These are phyloP conservation scores for Ectemnius continuus DNA, from an alignment of 2,888 invertebrate species.

Conservation along the genomic window DNA sequence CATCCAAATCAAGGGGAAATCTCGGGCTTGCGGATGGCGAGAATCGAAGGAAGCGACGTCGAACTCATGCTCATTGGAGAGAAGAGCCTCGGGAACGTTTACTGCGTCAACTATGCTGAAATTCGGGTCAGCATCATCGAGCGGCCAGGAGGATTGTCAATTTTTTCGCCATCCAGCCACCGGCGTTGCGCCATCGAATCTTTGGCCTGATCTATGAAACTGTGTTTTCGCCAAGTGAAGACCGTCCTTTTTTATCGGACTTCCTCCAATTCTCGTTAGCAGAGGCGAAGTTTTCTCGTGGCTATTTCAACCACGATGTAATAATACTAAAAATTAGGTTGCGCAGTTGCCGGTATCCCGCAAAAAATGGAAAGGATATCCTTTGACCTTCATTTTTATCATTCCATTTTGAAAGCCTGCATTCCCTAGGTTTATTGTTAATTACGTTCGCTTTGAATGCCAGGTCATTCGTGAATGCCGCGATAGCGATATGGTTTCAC, in stretches of 20 bases:
- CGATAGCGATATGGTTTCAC: neutral
- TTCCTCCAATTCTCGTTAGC: constrained; percentile 47
- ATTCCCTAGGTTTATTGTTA: too few relatives aligned
- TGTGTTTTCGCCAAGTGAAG: constrained; percentile 56
- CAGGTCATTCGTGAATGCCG: neutral
- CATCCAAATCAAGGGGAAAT: constrained; percentile 44
- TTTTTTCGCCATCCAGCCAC: constrained; percentile 48
- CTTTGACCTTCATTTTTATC: too few relatives aligned
- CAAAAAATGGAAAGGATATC: too few relatives aligned
- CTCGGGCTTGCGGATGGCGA: constrained; percentile 22
- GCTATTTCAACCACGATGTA: constrained; percentile 26
- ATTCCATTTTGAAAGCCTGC: too few relatives aligned
- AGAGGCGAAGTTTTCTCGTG: constrained; percentile 35
- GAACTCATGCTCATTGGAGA: neutral
- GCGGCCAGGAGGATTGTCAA: constrained; percentile 56
- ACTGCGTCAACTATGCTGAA: constrained; percentile 62
- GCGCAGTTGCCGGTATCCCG: too few relatives aligned
- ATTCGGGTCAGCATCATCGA: constrained; percentile 59
- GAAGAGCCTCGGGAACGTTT: constrained; percentile 30
- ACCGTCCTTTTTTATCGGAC: constrained; percentile 47
- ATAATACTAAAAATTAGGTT: neutral
- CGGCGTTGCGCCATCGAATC: constrained; percentile 34
- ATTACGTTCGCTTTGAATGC: too few relatives aligned
- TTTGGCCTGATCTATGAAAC: constrained; percentile 36
- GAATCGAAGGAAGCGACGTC: constrained; percentile 21